Conservation (phyloP, 2,113 vertebrate species). For the Felis chaus region DNA sequence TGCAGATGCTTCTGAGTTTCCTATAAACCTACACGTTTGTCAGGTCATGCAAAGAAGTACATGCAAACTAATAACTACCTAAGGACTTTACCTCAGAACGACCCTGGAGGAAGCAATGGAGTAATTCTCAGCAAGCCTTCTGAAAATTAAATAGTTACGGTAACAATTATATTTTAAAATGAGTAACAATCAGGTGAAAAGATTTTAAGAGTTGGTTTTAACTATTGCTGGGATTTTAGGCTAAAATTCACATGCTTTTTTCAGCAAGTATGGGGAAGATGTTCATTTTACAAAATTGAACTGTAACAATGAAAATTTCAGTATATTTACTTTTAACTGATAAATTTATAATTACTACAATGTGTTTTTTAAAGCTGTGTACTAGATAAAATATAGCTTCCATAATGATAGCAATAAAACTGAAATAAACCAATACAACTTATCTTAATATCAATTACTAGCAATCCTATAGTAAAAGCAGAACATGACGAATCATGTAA, state of each 20-base stretch:
- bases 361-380: background rate
- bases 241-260: background rate
- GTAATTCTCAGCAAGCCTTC: background rate
- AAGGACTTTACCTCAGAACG: background rate
- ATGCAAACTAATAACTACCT: background rate
- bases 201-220: slow-evolving; percentile 7
- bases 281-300: slow-evolving; percentile 21
- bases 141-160: background rate
- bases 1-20: background rate
- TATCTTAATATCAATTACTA: background rate
- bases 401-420: background rate
- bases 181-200: background rate
- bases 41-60: background rate
- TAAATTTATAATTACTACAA: background rate
- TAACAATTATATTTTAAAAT: background rate
- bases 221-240: background rate
- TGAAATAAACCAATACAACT: background rate
- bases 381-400: background rate
- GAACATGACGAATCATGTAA: background rate
- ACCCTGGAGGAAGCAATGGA: background rate
- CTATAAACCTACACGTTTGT: background rate
- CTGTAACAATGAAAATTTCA: background rate
- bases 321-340: background rate
- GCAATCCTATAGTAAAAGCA: background rate
- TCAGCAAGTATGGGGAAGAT: background rate